These are phyloP conservation scores for Erebia ligea DNA, from an alignment of 2,888 invertebrate genomes.

Conservation along the genomic window DNA sequence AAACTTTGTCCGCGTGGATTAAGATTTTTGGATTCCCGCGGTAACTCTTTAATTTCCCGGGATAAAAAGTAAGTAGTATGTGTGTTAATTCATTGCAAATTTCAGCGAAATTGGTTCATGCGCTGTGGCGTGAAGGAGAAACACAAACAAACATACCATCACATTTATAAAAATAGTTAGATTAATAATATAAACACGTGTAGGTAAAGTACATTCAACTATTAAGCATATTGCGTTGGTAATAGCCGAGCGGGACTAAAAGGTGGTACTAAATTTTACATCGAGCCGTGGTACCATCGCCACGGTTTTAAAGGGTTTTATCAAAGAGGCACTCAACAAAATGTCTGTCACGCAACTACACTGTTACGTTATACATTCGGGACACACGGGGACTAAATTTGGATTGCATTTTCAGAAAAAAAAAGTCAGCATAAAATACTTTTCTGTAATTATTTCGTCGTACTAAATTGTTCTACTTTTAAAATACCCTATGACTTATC, in stretches of 20 bases:
- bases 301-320: slow-evolving; percentile 36
- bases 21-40: no score
- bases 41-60: no score
- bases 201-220: not conserved
- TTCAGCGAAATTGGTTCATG: no score
- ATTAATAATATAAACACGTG: not conserved
- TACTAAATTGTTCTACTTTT: not conserved
- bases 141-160: no score
- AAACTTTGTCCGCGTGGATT: no score
- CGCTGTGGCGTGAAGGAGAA: no score
- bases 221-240: not conserved
- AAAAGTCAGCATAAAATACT: no score
- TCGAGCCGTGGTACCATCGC: slow-evolving; percentile 35
- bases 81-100: no score
- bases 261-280: slow-evolving; percentile 38
- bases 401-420: no score
- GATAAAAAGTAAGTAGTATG: no score
- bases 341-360: slow-evolving; percentile 43
- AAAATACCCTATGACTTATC: no score
- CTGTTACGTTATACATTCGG: slow-evolving; percentile 36
- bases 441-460: not conserved
- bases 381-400: slow-evolving; percentile 12
- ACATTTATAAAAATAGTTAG: not conserved
- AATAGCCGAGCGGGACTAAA: slow-evolving; percentile 25
- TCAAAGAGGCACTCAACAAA: slow-evolving; percentile 42